Percentiles rank a stretch among this genome's conserved stretches.
Conservation (phyloP, 2,113 vertebrate species). For the Helogale parvula region DNA sequence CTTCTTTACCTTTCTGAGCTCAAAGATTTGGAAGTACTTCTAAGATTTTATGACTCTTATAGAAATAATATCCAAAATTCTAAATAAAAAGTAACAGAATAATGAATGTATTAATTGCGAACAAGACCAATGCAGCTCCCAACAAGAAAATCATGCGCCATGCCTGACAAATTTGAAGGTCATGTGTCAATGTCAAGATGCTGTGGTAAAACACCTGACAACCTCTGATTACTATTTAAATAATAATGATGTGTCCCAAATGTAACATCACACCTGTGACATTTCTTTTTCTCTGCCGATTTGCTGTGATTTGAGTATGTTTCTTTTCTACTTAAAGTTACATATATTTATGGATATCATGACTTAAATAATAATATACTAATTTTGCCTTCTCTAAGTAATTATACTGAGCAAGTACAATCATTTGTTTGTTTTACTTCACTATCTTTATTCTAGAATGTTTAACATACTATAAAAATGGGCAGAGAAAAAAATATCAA, state of each 20-base stretch:
- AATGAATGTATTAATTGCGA: constrained; percentile 10
- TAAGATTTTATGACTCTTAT: background rate
- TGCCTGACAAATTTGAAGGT: background rate
- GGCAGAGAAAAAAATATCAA: background rate
- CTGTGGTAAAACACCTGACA: background rate
- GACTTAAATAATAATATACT: background rate
- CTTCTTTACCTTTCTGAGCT: constrained; percentile 46
- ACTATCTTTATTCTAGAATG: background rate
- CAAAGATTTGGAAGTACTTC: constrained; percentile 24
- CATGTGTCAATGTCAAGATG: background rate
- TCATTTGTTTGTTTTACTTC: background rate
- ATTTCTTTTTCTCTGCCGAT: background rate
- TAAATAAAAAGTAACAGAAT: constrained; percentile 8
- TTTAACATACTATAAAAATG: background rate
- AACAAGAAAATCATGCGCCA: background rate
- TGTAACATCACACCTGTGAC: background rate
- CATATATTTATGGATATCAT: background rate
- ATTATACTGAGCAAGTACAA: background rate
- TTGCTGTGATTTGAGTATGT: background rate
- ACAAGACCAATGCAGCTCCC: background rate
- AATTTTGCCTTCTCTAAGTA: background rate
- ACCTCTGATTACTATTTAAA: background rate
- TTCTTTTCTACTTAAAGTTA: background rate
- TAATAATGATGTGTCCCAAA: background rate
- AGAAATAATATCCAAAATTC: constrained; percentile 7